Conservation (phyloP, 1,140 invertebrate genomes). For the Dryas iulia region DNA sequence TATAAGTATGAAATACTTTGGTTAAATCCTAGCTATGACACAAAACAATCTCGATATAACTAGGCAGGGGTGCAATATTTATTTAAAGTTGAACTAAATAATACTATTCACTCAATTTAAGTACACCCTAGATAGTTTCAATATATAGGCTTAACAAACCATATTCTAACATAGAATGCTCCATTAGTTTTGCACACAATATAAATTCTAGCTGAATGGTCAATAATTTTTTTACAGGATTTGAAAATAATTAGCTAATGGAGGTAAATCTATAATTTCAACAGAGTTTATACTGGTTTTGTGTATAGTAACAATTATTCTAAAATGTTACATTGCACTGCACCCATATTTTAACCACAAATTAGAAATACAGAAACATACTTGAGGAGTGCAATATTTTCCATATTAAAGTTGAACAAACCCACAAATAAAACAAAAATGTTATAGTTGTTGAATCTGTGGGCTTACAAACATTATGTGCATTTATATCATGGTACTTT, state of each 20-base stretch:
- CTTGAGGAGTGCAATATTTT: conserved; percentile 34
- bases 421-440: conserved; percentile 15
- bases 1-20: conserved; percentile 59
- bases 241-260: conserved; percentile 26
- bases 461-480: conserved; percentile 16
- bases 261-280: conserved; percentile 3
- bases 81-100: conserved; percentile 54
- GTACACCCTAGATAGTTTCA: conserved; percentile 56
- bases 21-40: conserved; percentile 56
- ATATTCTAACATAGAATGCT: conserved; percentile 38
- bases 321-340: conserved; percentile 61
- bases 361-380: conserved; percentile 31
- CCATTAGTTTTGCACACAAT: conserved; percentile 36
- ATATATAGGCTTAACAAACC: conserved; percentile 44
- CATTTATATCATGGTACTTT: conserved; percentile 41
- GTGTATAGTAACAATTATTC: background rate
- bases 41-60: conserved; percentile 57
- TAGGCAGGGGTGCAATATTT: conserved; percentile 58
- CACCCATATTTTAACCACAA: conserved; percentile 45
- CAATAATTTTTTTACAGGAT: conserved; percentile 35
- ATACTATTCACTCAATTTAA: conserved; percentile 52
- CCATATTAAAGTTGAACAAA: conserved; percentile 27
- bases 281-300: conserved; percentile 5
- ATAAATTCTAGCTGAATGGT: conserved; percentile 54
- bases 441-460: conserved; percentile 1